Base-by-base conservation (phyloP, 2,888 invertebrate genomes). In the Oscheius sp. region DNA sequence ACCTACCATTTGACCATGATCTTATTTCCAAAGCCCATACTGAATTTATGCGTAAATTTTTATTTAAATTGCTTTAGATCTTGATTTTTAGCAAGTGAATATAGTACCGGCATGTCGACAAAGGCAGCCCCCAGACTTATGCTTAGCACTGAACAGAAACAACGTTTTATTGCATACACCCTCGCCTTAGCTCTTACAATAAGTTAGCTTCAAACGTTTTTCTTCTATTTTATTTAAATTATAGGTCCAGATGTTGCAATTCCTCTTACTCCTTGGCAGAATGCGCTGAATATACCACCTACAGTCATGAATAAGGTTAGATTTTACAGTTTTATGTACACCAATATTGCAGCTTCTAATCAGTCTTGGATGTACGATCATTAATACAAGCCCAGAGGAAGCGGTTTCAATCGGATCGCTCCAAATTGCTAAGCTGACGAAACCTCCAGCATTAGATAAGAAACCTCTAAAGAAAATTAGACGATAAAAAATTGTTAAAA, bases 81-180 rank as follows among this genome's bases (percentile, higher is more conserved):
- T 45, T 2, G 46, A 31, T 50, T 66, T 70, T 45, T 61, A 74
- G 78, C 67, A 1, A 53, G 45, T 10, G 55, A 42, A 1, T 64
- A 27, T n/a, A 69, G 74, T 6, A 57, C 61, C 3, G 74, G 72
- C 10, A 42, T 50, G 17, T 53, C 50, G 12, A 68, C 67, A 17
- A 58, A 55, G 10, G 52, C 37, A 8, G 69, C 70, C 0, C 69
- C 73, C 45, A 37, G 78, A 25, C 48, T 78, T 12, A 63, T 68
- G 3, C 48, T 77, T n/a, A 70, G 52, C 20, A 37, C 64, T 3
- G 64, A 74, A 1, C 70, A 75, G 17, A 75, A 73, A 57, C 74
- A 77, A 39, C 61, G 75, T 12, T 67, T 79, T 45, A 46, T 74
- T n/a, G 75, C 79, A 1, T 64, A 75, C 46, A 66, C 77, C 6